phyloP scores from a whole-genome alignment of 2,888 invertebrate genomes.

The Eupeodes luniger region DNA sequence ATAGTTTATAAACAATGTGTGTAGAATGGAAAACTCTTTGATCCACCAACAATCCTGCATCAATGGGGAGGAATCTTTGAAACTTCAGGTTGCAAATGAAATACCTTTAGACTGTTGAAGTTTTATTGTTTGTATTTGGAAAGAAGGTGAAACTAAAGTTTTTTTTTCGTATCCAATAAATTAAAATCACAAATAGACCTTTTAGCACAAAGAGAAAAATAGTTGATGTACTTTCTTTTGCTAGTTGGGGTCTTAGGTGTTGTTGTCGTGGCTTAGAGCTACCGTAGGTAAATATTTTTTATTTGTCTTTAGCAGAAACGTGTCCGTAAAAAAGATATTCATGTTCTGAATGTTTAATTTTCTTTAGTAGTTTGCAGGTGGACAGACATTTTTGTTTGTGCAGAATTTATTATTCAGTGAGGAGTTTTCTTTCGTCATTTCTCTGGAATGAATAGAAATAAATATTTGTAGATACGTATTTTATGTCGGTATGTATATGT shows the following conservation, averaged over 20 bases:
- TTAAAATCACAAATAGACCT: constrained; percentile 58
- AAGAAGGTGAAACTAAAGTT: constrained; percentile 54
- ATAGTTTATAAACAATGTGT: constrained; percentile 26
- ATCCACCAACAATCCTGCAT: constrained; percentile 10
- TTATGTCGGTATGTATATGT: background rate
- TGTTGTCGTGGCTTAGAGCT: background rate
- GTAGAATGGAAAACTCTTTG: background rate
- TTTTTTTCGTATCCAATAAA: constrained; percentile 49
- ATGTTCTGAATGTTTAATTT: constrained; percentile 41
- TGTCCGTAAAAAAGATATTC: constrained; percentile 7
- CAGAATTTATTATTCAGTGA: constrained; percentile 54
- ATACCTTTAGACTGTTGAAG: background rate
- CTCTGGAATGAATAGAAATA: constrained; percentile 44
- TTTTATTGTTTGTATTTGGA: constrained; percentile 14
- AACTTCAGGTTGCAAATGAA: constrained; percentile 11
- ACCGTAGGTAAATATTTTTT: background rate
- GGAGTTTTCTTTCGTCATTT: constrained; percentile 60
- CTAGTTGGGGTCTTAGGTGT: background rate
- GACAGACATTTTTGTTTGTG: constrained; percentile 17
- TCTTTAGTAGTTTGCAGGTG: constrained; percentile 24
- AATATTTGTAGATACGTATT: constrained; percentile 18
- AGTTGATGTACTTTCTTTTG: constrained; percentile 58
- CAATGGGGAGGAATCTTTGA: constrained; percentile 10
- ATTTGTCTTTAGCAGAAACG: background rate
- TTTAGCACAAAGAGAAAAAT: constrained; percentile 21